Conservation (phyloP, 2,113 vertebrate genomes). For the Sylvilagus bachmani region DNA sequence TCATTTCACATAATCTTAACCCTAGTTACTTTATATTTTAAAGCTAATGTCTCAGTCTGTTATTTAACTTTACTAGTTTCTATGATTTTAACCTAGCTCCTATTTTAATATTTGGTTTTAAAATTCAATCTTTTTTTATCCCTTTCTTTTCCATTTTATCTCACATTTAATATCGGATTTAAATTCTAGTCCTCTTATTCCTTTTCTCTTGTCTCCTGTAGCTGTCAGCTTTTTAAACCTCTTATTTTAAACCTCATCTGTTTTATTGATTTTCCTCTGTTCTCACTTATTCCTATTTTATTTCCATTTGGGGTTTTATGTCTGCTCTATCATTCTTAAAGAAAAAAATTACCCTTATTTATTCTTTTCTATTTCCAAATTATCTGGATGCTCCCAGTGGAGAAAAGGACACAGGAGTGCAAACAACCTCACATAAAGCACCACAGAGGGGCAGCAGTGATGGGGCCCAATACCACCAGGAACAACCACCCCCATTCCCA, state of each 20-base stretch:
- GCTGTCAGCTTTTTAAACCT: slow-evolving; percentile 53
- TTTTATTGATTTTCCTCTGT: slow-evolving; percentile 47
- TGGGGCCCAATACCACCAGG: fast-evolving
- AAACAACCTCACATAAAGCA: neutral
- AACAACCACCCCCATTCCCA: fast-evolving
- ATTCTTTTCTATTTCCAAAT: slow-evolving; percentile 41
- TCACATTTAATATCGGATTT: slow-evolving; percentile 42
- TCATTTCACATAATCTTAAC: too few species aligned
- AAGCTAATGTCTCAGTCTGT: slow-evolving; percentile 21
- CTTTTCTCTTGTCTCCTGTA: neutral
- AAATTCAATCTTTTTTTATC: slow-evolving; percentile 55
- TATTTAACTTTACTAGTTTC: slow-evolving; percentile 57
- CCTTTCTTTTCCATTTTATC: slow-evolving; percentile 36
- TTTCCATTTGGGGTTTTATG: slow-evolving; percentile 11
- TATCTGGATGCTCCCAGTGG: neutral
- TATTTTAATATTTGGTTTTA: slow-evolving; percentile 42
- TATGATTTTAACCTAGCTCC: slow-evolving; percentile 60
- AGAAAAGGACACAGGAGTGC: neutral
- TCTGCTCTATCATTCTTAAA: neutral
- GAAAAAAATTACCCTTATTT: neutral
- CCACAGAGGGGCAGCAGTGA: fast-evolving
- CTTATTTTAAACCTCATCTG: slow-evolving; percentile 52
- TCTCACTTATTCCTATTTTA: slow-evolving; percentile 50
- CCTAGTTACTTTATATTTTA: neutral
- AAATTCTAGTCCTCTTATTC: slow-evolving; percentile 38